Percentiles rank a stretch among this genome's conserved stretches.
These are phyloP conservation scores for Drosophila ercepeae DNA, from an alignment of 1,140 invertebrate species.

Conservation along the genomic window DNA sequence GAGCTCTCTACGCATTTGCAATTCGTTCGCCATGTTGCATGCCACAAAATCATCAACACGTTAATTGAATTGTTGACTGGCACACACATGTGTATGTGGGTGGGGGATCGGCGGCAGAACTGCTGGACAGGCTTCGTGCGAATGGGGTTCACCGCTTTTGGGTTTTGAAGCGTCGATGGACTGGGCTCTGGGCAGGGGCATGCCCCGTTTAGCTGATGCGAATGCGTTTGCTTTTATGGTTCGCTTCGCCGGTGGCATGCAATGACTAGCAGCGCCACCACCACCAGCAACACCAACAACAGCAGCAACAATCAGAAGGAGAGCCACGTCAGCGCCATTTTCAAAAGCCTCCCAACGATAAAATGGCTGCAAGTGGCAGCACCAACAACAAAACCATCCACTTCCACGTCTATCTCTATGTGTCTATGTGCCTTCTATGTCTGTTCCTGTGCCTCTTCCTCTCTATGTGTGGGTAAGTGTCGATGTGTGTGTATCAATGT, in stretches of 20 bases:
- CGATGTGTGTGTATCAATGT: conserved; percentile 15
- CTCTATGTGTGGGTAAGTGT: too few species aligned
- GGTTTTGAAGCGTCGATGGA: background rate
- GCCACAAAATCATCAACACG: conserved; percentile 82
- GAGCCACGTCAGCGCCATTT: conserved; percentile 75
- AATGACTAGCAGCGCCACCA: conserved; percentile 56
- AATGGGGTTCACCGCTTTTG: conserved; percentile 69
- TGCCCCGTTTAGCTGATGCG: conserved; percentile 60
- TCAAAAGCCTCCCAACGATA: conserved; percentile 67
- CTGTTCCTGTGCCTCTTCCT: conserved; percentile 21
- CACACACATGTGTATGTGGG: conserved; percentile 40
- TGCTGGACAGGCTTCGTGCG: conserved; percentile 55
- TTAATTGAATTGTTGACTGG: conserved; percentile 83
- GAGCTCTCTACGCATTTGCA: conserved; percentile 38
- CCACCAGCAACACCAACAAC: background rate
- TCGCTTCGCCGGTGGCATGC: conserved; percentile 70
- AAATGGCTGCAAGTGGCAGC: conserved; percentile 75
- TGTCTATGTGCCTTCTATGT: conserved; percentile 13
- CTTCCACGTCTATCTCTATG: background rate
- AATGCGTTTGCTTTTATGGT: conserved; percentile 78
- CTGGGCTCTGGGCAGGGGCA: background rate
- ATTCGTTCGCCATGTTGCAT: conserved; percentile 72
- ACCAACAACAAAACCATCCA: conserved; percentile 6
- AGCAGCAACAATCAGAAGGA: background rate
- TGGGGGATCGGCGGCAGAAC: background rate